phyloP scores from a whole-genome alignment of 2,888 invertebrate species.

The Podabrus alpinus region DNA sequence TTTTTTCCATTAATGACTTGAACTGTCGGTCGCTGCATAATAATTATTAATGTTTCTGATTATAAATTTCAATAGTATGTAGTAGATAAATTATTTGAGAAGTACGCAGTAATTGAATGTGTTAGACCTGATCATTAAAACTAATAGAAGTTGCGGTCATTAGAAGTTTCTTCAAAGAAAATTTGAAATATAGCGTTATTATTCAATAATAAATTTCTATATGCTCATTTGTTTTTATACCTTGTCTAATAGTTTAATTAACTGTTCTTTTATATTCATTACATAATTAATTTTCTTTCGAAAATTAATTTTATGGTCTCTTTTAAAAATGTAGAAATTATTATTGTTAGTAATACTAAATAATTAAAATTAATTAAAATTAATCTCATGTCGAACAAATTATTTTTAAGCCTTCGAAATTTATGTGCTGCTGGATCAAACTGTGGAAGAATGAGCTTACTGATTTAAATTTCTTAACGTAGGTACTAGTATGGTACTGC shows the following conservation, averaged over 20 bases:
- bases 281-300: conserved; percentile 12
- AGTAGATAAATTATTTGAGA: neutral
- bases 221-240: conserved; percentile 9
- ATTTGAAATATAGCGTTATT: conserved; percentile 8
- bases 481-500: neutral
- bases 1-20: neutral
- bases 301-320: neutral
- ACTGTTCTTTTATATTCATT: conserved; percentile 17
- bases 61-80: neutral
- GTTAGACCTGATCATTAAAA: neutral
- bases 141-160: neutral
- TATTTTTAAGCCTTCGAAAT: neutral
- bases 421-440: neutral
- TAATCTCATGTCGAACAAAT: neutral
- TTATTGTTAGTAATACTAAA: neutral
- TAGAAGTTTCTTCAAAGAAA: conserved; percentile 6
- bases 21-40: neutral
- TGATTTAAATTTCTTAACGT: neutral
- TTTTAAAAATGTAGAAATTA: neutral
- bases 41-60: neutral
- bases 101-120: neutral
- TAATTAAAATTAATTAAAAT: neutral
- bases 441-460: neutral
- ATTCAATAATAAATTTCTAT: conserved; percentile 11
- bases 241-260: conserved; percentile 26